Base-by-base conservation (phyloP, 2,113 vertebrate genomes). In the Ophiodon elongatus region DNA sequence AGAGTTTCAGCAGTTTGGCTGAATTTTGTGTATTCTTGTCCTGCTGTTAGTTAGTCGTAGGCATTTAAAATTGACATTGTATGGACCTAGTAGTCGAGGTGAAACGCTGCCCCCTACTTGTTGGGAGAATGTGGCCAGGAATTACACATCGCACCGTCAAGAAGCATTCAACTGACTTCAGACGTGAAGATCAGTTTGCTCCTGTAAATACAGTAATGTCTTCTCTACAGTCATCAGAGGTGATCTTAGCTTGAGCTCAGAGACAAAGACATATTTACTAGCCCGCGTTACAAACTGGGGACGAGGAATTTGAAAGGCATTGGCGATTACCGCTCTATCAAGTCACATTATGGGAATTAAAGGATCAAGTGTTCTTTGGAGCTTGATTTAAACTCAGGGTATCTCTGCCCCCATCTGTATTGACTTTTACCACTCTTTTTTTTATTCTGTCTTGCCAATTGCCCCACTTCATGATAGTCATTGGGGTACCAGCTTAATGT, bases 311-410 rank as follows among this genome's bases (percentile, higher is more conserved):
- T 56, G 14, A 80, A 33, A 23, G 25, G 63, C 17, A 14, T 31
- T 11, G 25, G 14, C 8, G 13, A 62, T 68, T 29, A 60, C 9
- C 17, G 23, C 27, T 5, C 37, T 31, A 39, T 33, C 52, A 23
- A 54, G 21, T 59, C n/a, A 10, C 57, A 76, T 35, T 27, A 54
- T 72, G 50, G 54, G 33, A 65, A 66, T 50, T 31, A 50, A 70
- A 75, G 23, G 13, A 69, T 64, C 9, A 35, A 15, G 43, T 62
- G n/a, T 27, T 63, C 62, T 74, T 47, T 45, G 66, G 17, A 57
- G 47, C 52, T 60, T 39, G 13, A 69, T 10, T 7, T 19, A 47
- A 23, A 31, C 37, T 23, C 9, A 27, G 4, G 2, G 17, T 64
- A 76, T 70, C 50, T 76, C 33, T 27, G 21, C 8, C 23, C 65